Percentiles rank a stretch among this genome's conserved stretches.
Conservation (phyloP, 2,888 invertebrate species). For the Limnephilus rhombicus region DNA sequence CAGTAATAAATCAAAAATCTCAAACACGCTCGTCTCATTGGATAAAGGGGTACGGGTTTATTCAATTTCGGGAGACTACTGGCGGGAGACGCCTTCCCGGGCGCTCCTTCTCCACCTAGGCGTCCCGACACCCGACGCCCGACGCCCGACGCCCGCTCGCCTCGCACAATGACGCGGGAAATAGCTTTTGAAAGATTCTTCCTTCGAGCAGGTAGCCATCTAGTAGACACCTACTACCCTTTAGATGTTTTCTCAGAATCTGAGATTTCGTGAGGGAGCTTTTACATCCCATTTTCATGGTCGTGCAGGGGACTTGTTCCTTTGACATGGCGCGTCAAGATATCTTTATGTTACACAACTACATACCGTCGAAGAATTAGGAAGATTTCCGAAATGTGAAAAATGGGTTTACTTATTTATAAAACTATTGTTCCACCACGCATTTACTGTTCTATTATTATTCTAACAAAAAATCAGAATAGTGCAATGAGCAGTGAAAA, state of each 20-base stretch:
- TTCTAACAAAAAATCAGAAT: no score
- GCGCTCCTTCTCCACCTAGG: background rate
- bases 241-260: background rate
- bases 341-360: no score
- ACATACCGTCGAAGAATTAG: no score
- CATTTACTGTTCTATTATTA: no score
- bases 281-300: background rate
- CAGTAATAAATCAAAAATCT: conserved; percentile 44
- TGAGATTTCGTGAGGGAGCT: background rate
- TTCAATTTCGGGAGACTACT: conserved; percentile 26
- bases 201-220: background rate
- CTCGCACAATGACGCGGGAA: conserved; percentile 34
- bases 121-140: background rate
- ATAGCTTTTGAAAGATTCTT: conserved; percentile 41
- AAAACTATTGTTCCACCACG: no score
- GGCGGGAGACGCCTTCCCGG: background rate
- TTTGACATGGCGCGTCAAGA: background rate
- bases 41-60: conserved; percentile 31
- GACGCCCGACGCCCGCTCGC: background rate
- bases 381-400: no score
- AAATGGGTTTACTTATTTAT: no score
- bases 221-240: background rate
- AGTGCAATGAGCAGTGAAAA: no score
- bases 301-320: background rate
- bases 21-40: conserved; percentile 34